phyloP scores from a whole-genome alignment of 1,140 invertebrate species.

The Battus philenor region DNA sequence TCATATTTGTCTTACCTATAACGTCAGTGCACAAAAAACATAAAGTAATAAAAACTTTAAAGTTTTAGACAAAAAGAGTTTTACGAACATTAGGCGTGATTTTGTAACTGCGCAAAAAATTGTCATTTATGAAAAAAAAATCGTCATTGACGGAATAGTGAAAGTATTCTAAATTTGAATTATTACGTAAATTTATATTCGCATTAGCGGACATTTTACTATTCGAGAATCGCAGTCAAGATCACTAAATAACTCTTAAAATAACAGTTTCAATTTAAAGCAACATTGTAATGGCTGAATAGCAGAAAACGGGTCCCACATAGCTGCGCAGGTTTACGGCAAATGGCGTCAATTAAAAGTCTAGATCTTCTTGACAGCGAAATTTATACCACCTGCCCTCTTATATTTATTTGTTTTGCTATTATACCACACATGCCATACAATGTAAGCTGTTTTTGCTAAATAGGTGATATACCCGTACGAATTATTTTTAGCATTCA shows the following conservation, averaged over 20 bases:
- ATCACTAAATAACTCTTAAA: conserved; percentile 11
- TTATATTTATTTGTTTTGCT: conserved; percentile 13
- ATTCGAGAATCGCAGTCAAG: conserved; percentile 3
- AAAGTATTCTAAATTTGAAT: conserved; percentile 9
- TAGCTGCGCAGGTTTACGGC: neutral
- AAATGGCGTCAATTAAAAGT: conserved; percentile 15
- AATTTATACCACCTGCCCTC: conserved; percentile 14
- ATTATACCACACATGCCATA: neutral
- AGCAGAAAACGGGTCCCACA: conserved; percentile 10
- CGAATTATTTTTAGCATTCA: too few species aligned
- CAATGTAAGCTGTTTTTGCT: neutral
- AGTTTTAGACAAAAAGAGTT: too few species aligned
- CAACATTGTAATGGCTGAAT: conserved; percentile 16
- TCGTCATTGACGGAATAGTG: conserved; percentile 1
- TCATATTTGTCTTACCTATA: too few species aligned
- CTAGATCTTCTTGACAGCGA: conserved; percentile 3
- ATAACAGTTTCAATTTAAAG: conserved; percentile 11
- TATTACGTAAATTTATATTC: conserved; percentile 13
- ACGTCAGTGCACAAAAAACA: too few species aligned
- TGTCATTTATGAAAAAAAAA: too few species aligned
- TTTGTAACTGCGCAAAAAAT: too few species aligned
- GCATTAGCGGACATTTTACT: conserved; percentile 1
- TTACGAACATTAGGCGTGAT: too few species aligned
- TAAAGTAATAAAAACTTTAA: too few species aligned
- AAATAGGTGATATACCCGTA: conserved; percentile 1